phyloP scores from a whole-genome alignment of 2,113 vertebrate species.

The Tragelaphus strepsiceros region DNA sequence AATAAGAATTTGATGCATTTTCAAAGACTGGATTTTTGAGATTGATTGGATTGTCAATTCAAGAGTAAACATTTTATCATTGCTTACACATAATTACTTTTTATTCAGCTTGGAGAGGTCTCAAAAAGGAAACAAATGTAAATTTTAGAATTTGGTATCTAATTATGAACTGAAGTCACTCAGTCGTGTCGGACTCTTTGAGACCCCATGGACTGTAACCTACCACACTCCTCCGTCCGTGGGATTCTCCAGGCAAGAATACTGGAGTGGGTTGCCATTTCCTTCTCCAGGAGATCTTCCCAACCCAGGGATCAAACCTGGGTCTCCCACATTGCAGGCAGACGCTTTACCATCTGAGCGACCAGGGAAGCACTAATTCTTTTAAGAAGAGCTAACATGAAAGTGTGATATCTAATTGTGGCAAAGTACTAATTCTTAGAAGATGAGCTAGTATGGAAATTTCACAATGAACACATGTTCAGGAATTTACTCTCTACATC shows the following conservation, averaged over 20 bases:
- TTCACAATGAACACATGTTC: not conserved
- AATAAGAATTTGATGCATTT: not conserved
- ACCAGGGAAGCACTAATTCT: not conserved
- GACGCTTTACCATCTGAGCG: no score
- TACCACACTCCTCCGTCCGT: no score
- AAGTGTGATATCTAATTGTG: not conserved
- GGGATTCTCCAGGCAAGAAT: no score
- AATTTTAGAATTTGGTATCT: not conserved
- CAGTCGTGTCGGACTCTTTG: no score
- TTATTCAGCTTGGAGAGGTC: not conserved
- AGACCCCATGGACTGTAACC: no score
- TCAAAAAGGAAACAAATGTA: not conserved
- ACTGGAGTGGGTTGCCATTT: no score
- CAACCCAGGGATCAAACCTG: no score
- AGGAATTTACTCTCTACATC: not conserved
- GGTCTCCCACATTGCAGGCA: no score
- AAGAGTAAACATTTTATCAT: constrained; percentile 9
- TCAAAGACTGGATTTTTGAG: not conserved
- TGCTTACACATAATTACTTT: not conserved
- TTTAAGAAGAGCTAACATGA: not conserved
- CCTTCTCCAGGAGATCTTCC: no score
- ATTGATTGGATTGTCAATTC: not conserved
- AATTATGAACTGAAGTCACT: not conserved
- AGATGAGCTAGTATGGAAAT: not conserved
- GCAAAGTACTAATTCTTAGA: not conserved